Base-by-base conservation (phyloP, 2,113 vertebrate genomes). In the Abramis brama region DNA sequence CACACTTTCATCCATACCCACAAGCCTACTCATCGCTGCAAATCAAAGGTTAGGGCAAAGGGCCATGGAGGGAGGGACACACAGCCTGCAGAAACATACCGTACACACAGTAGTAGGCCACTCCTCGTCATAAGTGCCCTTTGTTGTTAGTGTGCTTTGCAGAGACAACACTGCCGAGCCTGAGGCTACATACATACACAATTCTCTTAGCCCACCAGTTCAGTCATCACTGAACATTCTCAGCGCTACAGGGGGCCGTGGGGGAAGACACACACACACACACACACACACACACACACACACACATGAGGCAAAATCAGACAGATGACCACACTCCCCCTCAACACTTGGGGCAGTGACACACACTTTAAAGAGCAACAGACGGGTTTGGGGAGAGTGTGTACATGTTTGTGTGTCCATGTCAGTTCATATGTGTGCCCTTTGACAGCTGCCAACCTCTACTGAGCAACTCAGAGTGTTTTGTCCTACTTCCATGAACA, bases 261-360 rank as follows among this genome's bases (percentile, higher is more conserved):
- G 83, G 36, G 71, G 59, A 85, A 82, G 25, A 79, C 62, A 83
- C 77, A 81, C 45, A 85, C 50, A 73, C 13, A 85, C 70, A 77
- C 87, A 85, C 79, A 74, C 79, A 78, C 10, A 62, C 80, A 83
- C 27, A 30, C 27, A 30, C 27, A 30, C 27, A 30, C 43, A 86
- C 59, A 83, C 52, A 80, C 43, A 86, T 66, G 77, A 86, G 77
- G 76, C 83, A 90, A 78, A 86, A 85, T 85, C 85, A 90, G 83
- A 86, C 89, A 90, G 89, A 90, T 90, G 89, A 88, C 83, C 79
- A 33, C 50, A 88, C 89, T 85, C 87, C 89, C 83, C 89, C 87
- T 88, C 89, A 90, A 60, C 89, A 90, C 85, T 88, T 33, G 83
- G 89, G 89, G 80, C 87, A 88, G 57, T 90, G 89, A 88, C 83